phyloP scores from a whole-genome alignment of 2,113 vertebrate genomes.

The Silurus asotus region DNA sequence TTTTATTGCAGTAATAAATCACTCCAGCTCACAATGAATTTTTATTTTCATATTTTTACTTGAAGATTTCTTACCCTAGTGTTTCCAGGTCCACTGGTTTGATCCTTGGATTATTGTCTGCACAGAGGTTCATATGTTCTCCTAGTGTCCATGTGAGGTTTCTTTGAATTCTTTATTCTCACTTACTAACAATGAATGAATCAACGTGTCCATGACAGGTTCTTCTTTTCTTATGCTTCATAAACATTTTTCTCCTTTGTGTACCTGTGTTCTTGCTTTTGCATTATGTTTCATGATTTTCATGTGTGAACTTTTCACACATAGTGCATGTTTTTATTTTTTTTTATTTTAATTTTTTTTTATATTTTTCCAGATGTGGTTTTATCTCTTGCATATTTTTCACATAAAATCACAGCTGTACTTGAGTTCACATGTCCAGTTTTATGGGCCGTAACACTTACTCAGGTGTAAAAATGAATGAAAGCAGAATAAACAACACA shows the following conservation, averaged over 20 bases:
- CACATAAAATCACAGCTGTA: not conserved
- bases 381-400: not conserved
- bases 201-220: not conserved
- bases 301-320: not conserved
- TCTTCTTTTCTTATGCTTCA: not conserved
- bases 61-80: not conserved
- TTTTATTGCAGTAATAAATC: not conserved
- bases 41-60: not conserved
- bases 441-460: not conserved
- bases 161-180: not conserved
- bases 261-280: not conserved
- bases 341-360: not conserved
- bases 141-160: not conserved
- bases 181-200: not conserved
- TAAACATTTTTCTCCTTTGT: not conserved
- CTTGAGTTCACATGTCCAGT: not conserved
- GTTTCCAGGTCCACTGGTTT: not conserved
- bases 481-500: not conserved
- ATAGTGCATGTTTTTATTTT: not conserved
- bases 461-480: not conserved
- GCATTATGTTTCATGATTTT: not conserved
- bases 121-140: not conserved
- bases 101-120: not conserved
- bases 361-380: not conserved
- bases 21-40: not conserved